Conservation (phyloP, 2,888 invertebrate species). For the Electrophaes corylata region DNA sequence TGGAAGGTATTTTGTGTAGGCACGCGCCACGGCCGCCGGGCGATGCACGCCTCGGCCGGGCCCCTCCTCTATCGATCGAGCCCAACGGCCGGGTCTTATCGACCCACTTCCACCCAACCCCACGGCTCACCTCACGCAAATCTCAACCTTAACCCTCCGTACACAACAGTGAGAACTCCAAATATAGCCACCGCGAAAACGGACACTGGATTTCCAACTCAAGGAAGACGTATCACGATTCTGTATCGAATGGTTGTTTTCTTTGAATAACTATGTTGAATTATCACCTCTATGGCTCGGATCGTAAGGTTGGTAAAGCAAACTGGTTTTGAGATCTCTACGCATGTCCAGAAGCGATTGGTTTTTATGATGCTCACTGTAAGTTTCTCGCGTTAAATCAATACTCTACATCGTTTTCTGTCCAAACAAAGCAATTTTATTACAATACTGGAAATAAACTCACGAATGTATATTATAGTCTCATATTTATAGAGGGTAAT, state of each 20-base stretch:
- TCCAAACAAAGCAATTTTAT: slow-evolving; percentile 18
- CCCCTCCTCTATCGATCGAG: slow-evolving; percentile 75
- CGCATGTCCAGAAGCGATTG: slow-evolving; percentile 76
- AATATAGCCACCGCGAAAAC: slow-evolving; percentile 41
- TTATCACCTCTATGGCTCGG: slow-evolving; percentile 72
- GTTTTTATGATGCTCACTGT: slow-evolving; percentile 57
- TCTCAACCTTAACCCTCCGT: slow-evolving; percentile 65
- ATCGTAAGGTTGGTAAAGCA: slow-evolving; percentile 55
- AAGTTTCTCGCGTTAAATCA: slow-evolving; percentile 38
- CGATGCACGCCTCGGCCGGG: slow-evolving; percentile 47
- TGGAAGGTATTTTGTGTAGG: slow-evolving; percentile 62
- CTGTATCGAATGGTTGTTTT: slow-evolving; percentile 59
- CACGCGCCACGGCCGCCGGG: slow-evolving; percentile 55
- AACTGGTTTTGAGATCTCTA: slow-evolving; percentile 62
- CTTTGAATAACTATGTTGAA: slow-evolving; percentile 62
- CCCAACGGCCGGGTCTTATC: slow-evolving; percentile 70
- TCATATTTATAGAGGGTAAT: neutral
- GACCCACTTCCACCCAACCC: slow-evolving; percentile 71
- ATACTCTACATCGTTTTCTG: slow-evolving; percentile 32
- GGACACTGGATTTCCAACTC: slow-evolving; percentile 68
- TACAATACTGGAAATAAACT: slow-evolving; percentile 6
- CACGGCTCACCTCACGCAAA: slow-evolving; percentile 52
- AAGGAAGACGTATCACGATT: slow-evolving; percentile 65
- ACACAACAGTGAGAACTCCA: slow-evolving; percentile 52
- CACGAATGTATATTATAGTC: neutral